Evolutionary conservation across 2,113 vertebrate species (phyloP), one percentile per base, ranked within the genome.

Genomic region (Scatophagus argus): DNA sequence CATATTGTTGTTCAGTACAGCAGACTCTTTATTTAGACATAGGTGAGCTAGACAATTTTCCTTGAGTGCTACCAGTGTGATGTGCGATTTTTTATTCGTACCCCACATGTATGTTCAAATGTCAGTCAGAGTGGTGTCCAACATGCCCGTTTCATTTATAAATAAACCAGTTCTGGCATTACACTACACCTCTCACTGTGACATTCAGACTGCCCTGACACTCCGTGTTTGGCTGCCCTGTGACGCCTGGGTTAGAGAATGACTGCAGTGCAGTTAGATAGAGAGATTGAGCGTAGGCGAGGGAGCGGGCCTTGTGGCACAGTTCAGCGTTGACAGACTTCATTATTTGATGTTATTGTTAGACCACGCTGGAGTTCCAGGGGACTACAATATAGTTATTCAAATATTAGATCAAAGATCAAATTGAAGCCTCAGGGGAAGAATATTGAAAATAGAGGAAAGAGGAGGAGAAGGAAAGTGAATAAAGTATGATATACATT

Each of bases 361-460:
- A 43, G 47, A 66, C 38, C 17, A 60, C 6, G 19, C 11, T 34
- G 32, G 54, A 61, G 64, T 46, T 77, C 4, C 51, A 56, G 55
- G 65, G 60, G 66, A 14, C 17, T 36, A 17, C 7, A 56, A 11
- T 60, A 41, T 43, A 38, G 41, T 62, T 66, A 62, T 77, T 68
- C 36, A 59, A 62, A 73, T 54, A 59, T 75, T 19, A 46, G 67
- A 80, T 62, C 51, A 77, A 68, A 76, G 70, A 56, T 82, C 16
- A 82, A 77, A 74, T 21, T 9, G 11, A 41, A 47, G 43, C 72
- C 31, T 47, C 61, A 16, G 47, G 59, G 43, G 27, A 61, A 27
- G 25, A 67, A 19, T 31, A 21, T 19, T 61, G 43, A 44, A 77
- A 56, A 32, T 13, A 17, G 34, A 72, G 5, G 12, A 49, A 23